Percentiles rank a stretch among this genome's conserved stretches.
Evolutionary conservation across 2,113 vertebrate genomes (phyloP).

Genomic region (Bufo bufo): DNA sequence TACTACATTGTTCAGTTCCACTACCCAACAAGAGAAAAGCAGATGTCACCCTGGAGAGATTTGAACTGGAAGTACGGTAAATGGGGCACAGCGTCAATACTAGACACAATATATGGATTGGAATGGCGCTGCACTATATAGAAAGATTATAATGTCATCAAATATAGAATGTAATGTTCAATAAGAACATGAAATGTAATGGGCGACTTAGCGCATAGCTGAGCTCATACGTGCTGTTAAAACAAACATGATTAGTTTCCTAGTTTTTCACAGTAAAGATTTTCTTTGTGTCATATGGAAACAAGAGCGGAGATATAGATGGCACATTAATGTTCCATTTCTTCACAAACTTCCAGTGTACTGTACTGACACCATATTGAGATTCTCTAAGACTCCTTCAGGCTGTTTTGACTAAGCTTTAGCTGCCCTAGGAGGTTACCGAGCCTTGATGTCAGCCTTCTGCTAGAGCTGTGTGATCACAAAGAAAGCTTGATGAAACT

Average conservation of each 20-base stretch:
- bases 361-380: slow-evolving; percentile 35
- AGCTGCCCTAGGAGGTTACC: slow-evolving; percentile 17
- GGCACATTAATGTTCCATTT: background rate
- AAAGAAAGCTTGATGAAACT: slow-evolving; percentile 12
- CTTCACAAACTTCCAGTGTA: background rate
- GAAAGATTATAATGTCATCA: background rate
- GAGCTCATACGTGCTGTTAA: background rate
- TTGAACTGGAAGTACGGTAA: too few species aligned
- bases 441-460: slow-evolving; percentile 24
- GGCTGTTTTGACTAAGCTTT: slow-evolving; percentile 10
- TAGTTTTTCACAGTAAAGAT: background rate
- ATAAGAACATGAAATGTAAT: background rate
- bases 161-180: background rate
- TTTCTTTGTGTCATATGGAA: background rate
- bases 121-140: too few species aligned
- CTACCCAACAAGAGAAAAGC: too few species aligned
- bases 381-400: slow-evolving; percentile 18
- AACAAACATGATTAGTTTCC: background rate
- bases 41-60: too few species aligned
- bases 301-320: background rate
- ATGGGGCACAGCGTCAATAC: too few species aligned
- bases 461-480: slow-evolving; percentile 28
- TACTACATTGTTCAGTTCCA: too few species aligned
- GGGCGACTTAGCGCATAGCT: background rate
- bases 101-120: too few species aligned